phyloP scores from a whole-genome alignment of 1,140 invertebrate species.

The Brachystomella parvula region DNA sequence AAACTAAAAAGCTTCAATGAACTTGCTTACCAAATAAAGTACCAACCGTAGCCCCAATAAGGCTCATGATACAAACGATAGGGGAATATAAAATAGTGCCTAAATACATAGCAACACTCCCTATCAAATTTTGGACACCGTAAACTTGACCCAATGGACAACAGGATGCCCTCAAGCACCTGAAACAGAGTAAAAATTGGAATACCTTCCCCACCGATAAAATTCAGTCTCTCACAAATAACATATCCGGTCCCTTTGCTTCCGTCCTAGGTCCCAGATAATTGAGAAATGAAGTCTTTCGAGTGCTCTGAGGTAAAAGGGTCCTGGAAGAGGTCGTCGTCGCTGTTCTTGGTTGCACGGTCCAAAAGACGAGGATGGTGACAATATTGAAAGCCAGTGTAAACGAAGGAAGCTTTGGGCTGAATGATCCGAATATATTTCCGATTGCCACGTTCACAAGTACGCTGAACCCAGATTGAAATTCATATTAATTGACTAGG shows the following conservation, averaged over 20 bases:
- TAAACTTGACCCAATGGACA: conserved; percentile 45
- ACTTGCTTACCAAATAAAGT: conserved; percentile 22
- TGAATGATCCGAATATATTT: conserved; percentile 41
- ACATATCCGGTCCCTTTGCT: too few species aligned
- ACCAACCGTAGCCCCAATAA: conserved; percentile 43
- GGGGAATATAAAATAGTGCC: conserved; percentile 46
- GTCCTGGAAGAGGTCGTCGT: conserved; percentile 14
- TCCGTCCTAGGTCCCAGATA: background rate
- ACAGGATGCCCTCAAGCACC: conserved; percentile 44
- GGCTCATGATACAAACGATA: conserved; percentile 42
- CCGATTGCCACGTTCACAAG: conserved; percentile 34
- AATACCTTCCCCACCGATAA: background rate
- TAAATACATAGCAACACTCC: conserved; percentile 45
- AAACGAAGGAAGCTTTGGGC: conserved; percentile 39
- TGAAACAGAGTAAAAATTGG: conserved; percentile 29
- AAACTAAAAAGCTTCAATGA: background rate
- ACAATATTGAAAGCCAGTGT: conserved; percentile 43
- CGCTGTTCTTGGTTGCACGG: conserved; percentile 1
- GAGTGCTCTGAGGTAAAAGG: background rate
- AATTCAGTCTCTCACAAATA: too few species aligned
- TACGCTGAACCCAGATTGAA: conserved; percentile 29
- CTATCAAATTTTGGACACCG: conserved; percentile 41
- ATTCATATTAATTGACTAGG: background rate
- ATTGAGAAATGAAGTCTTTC: background rate
- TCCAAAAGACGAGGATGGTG: conserved; percentile 40